These are phyloP conservation scores for Heliconius hortense DNA, from an alignment of 2,888 invertebrate genomes.

Conservation along the genomic window DNA sequence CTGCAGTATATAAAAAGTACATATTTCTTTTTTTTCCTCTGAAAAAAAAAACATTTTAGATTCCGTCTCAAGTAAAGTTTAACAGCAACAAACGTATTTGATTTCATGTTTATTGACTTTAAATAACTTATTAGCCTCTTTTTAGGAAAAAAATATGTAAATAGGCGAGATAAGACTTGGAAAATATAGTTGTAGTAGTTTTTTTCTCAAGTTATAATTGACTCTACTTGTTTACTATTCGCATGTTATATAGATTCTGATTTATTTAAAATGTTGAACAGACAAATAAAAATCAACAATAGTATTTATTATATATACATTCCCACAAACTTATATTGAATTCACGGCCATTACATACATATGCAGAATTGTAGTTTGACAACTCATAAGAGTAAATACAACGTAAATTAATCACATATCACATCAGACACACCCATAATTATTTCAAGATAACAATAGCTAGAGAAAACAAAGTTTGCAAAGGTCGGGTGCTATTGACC, in stretches of 20 bases:
- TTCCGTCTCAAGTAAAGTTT: not conserved
- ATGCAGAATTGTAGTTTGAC: not conserved
- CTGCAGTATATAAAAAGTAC: not conserved
- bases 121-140: too few relatives aligned
- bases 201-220: too few relatives aligned
- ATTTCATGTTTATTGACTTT: too few relatives aligned
- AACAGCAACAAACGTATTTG: not conserved
- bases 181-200: too few relatives aligned
- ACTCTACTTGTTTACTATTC: too few relatives aligned
- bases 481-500: constrained; percentile 25
- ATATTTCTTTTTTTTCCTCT: not conserved
- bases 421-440: constrained; percentile 12
- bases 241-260: too few relatives aligned
- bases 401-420: not conserved
- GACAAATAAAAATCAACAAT: too few relatives aligned
- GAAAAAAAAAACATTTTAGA: not conserved
- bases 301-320: not conserved
- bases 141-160: too few relatives aligned
- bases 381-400: not conserved
- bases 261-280: too few relatives aligned
- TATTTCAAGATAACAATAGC: not conserved
- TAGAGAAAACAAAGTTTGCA: constrained; percentile 10
- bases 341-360: not conserved
- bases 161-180: not conserved
- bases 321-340: not conserved